phyloP scores from a whole-genome alignment of 2,888 invertebrate genomes.

The Caprella mutica region DNA sequence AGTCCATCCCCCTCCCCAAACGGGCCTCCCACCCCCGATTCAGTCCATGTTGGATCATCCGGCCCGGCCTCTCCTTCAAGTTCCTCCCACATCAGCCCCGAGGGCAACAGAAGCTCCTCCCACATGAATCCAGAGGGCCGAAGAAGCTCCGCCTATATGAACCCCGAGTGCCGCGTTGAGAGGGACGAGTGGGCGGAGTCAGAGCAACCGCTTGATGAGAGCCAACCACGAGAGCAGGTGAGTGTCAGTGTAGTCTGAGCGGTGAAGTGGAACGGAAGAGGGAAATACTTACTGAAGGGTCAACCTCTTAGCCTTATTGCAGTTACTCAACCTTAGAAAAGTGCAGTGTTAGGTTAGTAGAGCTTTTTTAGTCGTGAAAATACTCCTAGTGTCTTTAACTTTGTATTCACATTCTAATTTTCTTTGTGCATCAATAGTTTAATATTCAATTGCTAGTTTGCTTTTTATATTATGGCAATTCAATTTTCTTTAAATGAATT shows the following conservation, averaged over 20 bases:
- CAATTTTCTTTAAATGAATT: no score
- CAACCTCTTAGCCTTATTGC: no score
- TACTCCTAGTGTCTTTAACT: no score
- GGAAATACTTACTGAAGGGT: no score
- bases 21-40: conserved; percentile 18
- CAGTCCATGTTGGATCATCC: not conserved
- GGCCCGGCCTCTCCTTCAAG: not conserved
- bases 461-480: no score
- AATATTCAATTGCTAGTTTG: no score
- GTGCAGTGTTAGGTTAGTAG: no score
- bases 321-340: no score
- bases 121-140: not conserved
- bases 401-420: no score
- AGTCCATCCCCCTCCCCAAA: conserved; percentile 21
- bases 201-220: not conserved
- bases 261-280: conserved; percentile 9
- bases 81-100: not conserved
- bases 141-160: not conserved
- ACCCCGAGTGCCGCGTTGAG: not conserved
- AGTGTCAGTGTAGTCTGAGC: conserved; percentile 4
- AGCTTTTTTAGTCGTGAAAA: no score
- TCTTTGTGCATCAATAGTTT: no score
- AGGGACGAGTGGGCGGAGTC: conserved; percentile 1
- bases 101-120: not conserved
- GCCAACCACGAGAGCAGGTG: not conserved